Base-by-base conservation (phyloP, 2,888 invertebrate species). In the Prosapia bicincta region DNA sequence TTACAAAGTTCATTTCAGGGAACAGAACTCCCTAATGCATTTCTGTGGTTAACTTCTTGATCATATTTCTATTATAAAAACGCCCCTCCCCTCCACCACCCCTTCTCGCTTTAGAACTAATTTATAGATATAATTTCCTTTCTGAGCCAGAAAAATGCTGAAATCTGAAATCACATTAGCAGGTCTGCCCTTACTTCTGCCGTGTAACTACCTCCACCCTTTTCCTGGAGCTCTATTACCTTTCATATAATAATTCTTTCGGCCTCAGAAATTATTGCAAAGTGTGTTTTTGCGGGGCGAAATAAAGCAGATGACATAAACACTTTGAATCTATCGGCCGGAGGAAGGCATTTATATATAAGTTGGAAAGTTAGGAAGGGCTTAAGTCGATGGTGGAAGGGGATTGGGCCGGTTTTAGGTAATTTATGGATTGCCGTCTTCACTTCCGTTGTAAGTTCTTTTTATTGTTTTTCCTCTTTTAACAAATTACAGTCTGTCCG, bases 121-220 rank as follows among this genome's bases (percentile, higher is more conserved):
- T 54, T 54, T 54, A 54, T 54, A 54, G 54, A 54, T 54, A 54
- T 54, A 54, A 54, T 54, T 54, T 54, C 54, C 54, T 54, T 54
- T 54, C 54, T 54, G 54, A 54, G 54, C 54, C 54, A 54, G 54
- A 54, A 54, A 54, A 54, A 54, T 54, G 54, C 54, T 54, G 54
- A 54, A 54, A 54, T 54, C 54, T 54, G 54, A 54, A 54, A 54
- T 54, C 54, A 54, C 54, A 54, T 54, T 54, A 54, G 54, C 54
- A 54, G 54, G 54, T 54, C 54, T 54, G n/a, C 54, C 54, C 54
- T 54, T 54, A 54, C 54, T 38, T 38, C 13, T 38, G 38, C 6
- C 38, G 38, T 38, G 38, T 38, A 38, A 38, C 38, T 38, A 38
- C 38, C 38, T 15, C 38, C 54, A 9, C 54, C 54, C 54, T 54